Percentiles rank a stretch among this genome's conserved stretches.
These are phyloP conservation scores for Morphnarchus princeps DNA, from an alignment of 2,113 vertebrate species.

Conservation along the genomic window DNA sequence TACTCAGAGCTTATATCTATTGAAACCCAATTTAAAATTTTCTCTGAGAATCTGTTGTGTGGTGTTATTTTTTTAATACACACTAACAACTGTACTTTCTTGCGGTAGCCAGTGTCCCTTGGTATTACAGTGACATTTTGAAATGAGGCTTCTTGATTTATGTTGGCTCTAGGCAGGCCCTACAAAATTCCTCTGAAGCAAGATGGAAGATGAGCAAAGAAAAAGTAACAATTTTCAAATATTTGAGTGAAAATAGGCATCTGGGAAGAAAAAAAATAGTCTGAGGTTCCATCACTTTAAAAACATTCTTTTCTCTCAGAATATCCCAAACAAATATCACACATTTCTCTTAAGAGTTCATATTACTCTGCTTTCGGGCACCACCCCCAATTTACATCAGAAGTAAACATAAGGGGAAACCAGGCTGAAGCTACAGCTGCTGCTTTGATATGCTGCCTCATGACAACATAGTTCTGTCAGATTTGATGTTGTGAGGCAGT, in stretches of 20 bases:
- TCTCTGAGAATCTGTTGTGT: not conserved
- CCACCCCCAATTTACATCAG: not conserved
- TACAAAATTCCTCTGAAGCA: not conserved
- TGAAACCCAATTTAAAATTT: not conserved
- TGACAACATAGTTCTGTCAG: not conserved
- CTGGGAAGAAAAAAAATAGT: not conserved
- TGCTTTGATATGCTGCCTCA: not conserved
- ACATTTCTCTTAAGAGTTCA: not conserved
- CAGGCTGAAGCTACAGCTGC: not conserved
- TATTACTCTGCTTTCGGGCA: not conserved
- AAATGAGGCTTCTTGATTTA: not conserved
- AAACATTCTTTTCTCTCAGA: not conserved
- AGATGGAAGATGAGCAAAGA: not conserved
- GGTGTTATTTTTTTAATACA: not conserved
- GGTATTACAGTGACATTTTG: not conserved
- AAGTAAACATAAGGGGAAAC: not conserved
- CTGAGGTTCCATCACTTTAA: not conserved
- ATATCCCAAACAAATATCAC: not conserved
- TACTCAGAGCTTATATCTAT: not conserved
- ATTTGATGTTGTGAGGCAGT: not conserved
- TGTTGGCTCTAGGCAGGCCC: not conserved
- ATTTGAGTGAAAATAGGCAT: not conserved
- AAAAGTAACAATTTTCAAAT: not conserved
- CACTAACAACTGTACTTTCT: not conserved
- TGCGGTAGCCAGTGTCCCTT: not conserved